Base-by-base conservation (phyloP, 2,888 invertebrate species). In the Torymus auratus region DNA sequence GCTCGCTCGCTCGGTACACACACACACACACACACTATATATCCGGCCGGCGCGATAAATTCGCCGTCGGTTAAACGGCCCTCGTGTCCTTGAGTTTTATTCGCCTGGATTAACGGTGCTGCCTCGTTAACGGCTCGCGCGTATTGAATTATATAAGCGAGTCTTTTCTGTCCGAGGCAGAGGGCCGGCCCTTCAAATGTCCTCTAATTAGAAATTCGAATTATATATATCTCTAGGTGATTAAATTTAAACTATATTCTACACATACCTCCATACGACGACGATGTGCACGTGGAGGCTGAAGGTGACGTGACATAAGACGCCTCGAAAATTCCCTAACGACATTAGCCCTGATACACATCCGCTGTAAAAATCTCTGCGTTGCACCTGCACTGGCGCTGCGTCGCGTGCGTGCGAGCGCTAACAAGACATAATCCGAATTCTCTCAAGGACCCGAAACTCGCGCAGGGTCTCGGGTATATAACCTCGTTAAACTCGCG, bases 81-180 rank as follows among this genome's bases (percentile, higher is more conserved):
- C n/a, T 17, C 56, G n/a, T 69, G 76, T 62, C 76, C 76, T 77
- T 77, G 76, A 77, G 76, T 77, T 77, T 77, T 77, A 77, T 77
- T 69, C 76, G 56, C 65, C 14, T 20, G 75, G 58, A 68, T 75
- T 75, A 75, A 75, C 69, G 76, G 23, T 58, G 20, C 17, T 14
- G 74, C 58, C 74, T 76, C 76, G 76, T 76, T 69, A 69, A 76
- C 67, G 58, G 20, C 50, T 7, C 14, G 10, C 10, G 28, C 15
- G 23, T 60, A 75, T 75, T 75, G 67, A 75, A 75, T 67, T 75
- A 68, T 53, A 41, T 20, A 20, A 15, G 41, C 41, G 41, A 41
- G 41, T 1, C 41, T 41, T 41, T 41, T 41, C 41, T 41, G 41
- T 5, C 7, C 7, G 5, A 41, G 41, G 7, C 41, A 41, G 41